These are phyloP conservation scores for Origma solitaria DNA, from an alignment of 2,113 vertebrate genomes.

Conservation along the genomic window DNA sequence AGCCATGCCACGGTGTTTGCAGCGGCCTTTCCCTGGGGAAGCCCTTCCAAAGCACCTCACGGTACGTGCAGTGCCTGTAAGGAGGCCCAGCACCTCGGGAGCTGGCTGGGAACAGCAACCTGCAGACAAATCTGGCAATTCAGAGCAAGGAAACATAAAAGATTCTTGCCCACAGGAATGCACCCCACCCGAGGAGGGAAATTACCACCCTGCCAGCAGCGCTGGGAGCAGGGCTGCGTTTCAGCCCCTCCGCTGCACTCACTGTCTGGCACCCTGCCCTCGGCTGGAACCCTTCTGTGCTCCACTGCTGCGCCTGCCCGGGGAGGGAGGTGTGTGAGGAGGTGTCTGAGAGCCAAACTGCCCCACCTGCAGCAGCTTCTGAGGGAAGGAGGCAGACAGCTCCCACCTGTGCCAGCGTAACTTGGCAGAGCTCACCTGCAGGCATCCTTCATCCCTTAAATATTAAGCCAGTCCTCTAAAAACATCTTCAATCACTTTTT, in stretches of 20 bases:
- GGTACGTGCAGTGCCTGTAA: not conserved
- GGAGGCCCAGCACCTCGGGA: not conserved
- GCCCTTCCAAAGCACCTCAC: not conserved
- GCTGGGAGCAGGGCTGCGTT: not conserved
- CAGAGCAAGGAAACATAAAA: constrained; percentile 10
- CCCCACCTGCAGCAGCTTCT: constrained; percentile 17
- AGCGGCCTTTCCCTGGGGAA: not conserved
- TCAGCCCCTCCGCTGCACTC: not conserved
- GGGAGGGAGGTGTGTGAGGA: not conserved
- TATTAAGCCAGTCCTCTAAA: not conserved
- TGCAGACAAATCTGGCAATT: constrained; percentile 18
- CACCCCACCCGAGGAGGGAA: not conserved
- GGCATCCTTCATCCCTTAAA: not conserved
- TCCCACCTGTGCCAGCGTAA: not conserved
- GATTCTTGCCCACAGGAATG: constrained; percentile 22
- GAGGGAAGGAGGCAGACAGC: not conserved
- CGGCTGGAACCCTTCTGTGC: not conserved
- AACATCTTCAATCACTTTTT: not conserved
- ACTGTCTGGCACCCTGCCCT: not conserved
- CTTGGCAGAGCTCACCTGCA: not conserved
- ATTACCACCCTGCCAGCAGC: not conserved
- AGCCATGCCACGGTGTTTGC: not conserved
- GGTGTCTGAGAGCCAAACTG: not conserved
- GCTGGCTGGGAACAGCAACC: not conserved
- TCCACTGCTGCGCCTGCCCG: not conserved